A percentile compares a stretch with the other conserved stretches of the same genome.
These are phyloP conservation scores for Lacerta agilis DNA, from an alignment of 2,797 vertebrate genomes.

Conservation along the genomic window DNA sequence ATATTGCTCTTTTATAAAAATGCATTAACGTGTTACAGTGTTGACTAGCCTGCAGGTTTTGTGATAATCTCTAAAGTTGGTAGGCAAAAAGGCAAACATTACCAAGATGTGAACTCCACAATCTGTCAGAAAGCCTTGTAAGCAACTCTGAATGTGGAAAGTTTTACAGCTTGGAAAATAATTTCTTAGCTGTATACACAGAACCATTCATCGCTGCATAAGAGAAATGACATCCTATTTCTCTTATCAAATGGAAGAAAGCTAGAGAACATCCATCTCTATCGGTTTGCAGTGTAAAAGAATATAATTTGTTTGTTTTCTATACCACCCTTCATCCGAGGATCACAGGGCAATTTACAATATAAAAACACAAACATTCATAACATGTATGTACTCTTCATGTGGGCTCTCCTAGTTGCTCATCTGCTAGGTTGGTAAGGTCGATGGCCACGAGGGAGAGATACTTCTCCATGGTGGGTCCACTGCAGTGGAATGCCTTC, in stretches of 20 bases:
- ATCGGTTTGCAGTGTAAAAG: neutral
- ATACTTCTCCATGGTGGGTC: too few relatives aligned
- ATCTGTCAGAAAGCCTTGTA: constrained; percentile 32
- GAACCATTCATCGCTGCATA: neutral
- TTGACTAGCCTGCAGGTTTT: constrained; percentile 34
- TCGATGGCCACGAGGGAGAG: too few relatives aligned
- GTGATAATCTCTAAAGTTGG: constrained; percentile 30
- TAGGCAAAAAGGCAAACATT: constrained; percentile 39
- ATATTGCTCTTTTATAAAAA: constrained; percentile 33
- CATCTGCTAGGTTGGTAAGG: too few relatives aligned
- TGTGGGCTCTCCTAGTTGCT: too few relatives aligned
- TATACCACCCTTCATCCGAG: too few relatives aligned
- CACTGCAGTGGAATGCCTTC: too few relatives aligned
- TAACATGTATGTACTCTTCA: too few relatives aligned
- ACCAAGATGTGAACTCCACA: constrained; percentile 36
- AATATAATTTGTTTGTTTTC: neutral
- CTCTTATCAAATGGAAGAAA: neutral
- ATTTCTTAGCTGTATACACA: constrained; percentile 15
- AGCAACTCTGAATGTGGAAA: constrained; percentile 11
- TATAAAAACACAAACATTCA: too few relatives aligned
- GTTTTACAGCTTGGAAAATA: constrained; percentile 32
- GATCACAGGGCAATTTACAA: too few relatives aligned
- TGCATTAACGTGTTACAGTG: constrained; percentile 18
- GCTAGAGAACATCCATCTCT: neutral
- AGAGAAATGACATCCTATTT: constrained; percentile 4